phyloP scores from a whole-genome alignment of 2,113 vertebrate genomes.

The Drymodes brunneopygia region DNA sequence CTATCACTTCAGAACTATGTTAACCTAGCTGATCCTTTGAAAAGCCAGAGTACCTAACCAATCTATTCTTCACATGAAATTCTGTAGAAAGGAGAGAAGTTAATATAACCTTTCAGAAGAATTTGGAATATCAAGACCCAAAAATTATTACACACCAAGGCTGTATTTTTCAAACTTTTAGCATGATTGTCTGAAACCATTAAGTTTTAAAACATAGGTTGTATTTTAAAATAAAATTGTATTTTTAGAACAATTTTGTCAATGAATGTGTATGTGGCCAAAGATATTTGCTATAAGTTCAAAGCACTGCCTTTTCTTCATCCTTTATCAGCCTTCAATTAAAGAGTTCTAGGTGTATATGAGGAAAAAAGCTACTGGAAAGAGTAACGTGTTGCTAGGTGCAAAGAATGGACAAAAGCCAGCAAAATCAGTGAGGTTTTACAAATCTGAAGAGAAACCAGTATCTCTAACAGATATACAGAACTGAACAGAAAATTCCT shows the following conservation, averaged over 20 bases:
- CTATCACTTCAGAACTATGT: background rate
- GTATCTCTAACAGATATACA: background rate
- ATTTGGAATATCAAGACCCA: background rate
- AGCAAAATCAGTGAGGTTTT: background rate
- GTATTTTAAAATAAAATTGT: background rate
- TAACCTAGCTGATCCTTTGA: background rate
- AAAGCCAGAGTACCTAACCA: background rate
- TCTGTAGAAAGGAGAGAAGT: background rate
- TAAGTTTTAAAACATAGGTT: background rate
- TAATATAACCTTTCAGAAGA: background rate
- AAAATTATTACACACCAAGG: background rate
- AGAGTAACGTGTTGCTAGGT: background rate
- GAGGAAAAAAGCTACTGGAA: background rate
- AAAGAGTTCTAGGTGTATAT: background rate
- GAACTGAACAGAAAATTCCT: background rate
- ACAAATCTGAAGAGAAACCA: background rate
- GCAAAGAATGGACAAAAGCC: background rate
- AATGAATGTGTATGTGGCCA: accelerated
- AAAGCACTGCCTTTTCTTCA: background rate
- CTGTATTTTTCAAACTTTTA: background rate
- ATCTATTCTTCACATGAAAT: background rate
- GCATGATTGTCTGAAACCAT: background rate
- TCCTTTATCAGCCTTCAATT: background rate
- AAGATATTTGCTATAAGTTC: background rate
- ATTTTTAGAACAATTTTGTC: background rate